Base-by-base conservation (phyloP, 2,797 vertebrate genomes). In the Brachymystax lenok region DNA sequence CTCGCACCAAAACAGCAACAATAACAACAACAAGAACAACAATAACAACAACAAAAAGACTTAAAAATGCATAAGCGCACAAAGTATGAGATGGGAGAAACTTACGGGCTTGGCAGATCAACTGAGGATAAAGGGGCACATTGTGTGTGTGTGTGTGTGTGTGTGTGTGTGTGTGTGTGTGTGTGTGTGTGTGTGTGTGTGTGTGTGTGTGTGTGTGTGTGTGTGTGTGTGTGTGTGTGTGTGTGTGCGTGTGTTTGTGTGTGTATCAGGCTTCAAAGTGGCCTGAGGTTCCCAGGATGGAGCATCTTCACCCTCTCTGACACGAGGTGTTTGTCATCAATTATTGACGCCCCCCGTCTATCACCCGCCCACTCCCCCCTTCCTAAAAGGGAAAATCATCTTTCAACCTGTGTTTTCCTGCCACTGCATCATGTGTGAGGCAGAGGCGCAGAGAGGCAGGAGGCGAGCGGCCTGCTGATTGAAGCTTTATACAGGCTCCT, bases 281-380 rank as follows among this genome's bases (percentile, higher is more conserved):
- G 90, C 91, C 91, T 86, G 84, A 88, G 87, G 90, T 91, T 88
- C 79, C 79, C 74, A 50, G 70, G 61, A 79, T 82, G 74, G 80
- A 80, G 88, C 77, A 91, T 80, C 81, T 90, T 92, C 92, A 92
- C 82, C 94, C 92, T 85, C 75, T 90, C 88, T 89, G 87, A 93
- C 90, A 91, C 86, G 80, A 88, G 4, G 17, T 84, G 81, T 84
- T 91, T 82, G 75, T 85, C 88, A 95, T 96, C 92, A 96, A 96
- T 96, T 95, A 96, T 93, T 95, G 91, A 95, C 91, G 88, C 81
- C 83, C 84, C 81, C 71, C 71, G 82, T 86, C 78, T 70, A 61
- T 75, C 74, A 67, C 68, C 80, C 75, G 76, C 81, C 46, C 24
- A 17, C 78, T 77, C 85, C 80, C 81, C 74, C 71, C 80, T 84